A percentile compares a stretch with the other conserved stretches of the same genome.
Evolutionary conservation across 2,113 vertebrate genomes (phyloP).

Genomic region (Xiphorhynchus elegans): DNA sequence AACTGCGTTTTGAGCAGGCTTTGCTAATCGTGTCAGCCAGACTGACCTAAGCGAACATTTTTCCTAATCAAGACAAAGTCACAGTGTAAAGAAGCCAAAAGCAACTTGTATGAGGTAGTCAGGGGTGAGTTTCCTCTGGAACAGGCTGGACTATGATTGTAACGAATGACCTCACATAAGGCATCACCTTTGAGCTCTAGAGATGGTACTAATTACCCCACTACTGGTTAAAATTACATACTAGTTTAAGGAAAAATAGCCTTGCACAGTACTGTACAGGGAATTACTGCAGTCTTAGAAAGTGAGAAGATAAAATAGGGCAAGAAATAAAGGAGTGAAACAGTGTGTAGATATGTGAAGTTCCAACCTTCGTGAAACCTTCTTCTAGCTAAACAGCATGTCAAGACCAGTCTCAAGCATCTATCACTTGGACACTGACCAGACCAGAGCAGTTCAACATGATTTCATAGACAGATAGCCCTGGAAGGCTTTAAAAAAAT

Average conservation of each 20-base stretch:
- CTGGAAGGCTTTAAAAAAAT: background rate
- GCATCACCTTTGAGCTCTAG: conserved; percentile 42
- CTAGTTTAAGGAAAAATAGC: background rate
- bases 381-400: background rate
- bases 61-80: conserved; percentile 59
- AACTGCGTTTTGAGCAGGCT: background rate
- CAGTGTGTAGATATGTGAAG: background rate
- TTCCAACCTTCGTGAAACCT: background rate
- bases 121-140: conserved; percentile 35
- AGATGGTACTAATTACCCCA: conserved; percentile 31
- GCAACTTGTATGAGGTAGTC: conserved; percentile 43
- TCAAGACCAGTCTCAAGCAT: background rate
- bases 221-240: conserved; percentile 1
- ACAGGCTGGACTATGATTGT: background rate
- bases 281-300: background rate
- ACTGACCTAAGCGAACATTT: conserved; percentile 15
- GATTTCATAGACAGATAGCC: background rate
- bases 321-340: background rate
- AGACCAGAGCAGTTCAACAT: background rate
- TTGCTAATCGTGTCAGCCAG: conserved; percentile 17
- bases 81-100: conserved; percentile 60
- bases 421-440: background rate
- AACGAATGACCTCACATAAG: conserved; percentile 29
- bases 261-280: background rate
- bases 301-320: background rate